A percentile compares a stretch with the other conserved stretches of the same genome.
Conservation (phyloP, 2,797 vertebrate species). For the Crenichthys baileyi region DNA sequence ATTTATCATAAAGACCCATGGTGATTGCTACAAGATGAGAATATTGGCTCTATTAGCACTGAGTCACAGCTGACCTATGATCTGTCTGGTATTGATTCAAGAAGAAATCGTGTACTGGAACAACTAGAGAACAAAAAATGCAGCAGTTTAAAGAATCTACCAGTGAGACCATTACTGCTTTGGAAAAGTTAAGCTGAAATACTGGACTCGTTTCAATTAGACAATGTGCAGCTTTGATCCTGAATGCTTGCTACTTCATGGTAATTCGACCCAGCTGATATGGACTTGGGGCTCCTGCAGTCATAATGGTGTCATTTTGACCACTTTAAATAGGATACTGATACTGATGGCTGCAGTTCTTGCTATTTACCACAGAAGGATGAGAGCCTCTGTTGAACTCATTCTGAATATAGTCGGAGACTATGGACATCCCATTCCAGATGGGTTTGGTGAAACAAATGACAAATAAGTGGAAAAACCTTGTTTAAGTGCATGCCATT, state of each 20-base stretch:
- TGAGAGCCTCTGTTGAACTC: conserved; percentile 23
- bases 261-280: conserved; percentile 73
- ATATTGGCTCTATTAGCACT: conserved; percentile 32
- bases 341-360: conserved; percentile 51
- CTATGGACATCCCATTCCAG: background rate
- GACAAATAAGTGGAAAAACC: background rate
- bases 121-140: conserved; percentile 35
- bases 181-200: conserved; percentile 55
- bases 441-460: no score
- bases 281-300: conserved; percentile 59
- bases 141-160: conserved; percentile 48
- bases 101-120: conserved; percentile 39
- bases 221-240: conserved; percentile 72
- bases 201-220: conserved; percentile 73
- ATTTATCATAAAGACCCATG: conserved; percentile 46
- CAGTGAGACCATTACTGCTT: conserved; percentile 52
- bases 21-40: conserved; percentile 28
- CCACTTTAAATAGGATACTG: conserved; percentile 70
- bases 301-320: conserved; percentile 72
- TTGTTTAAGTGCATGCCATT: no score
- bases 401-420: conserved; percentile 18
- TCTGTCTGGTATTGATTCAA: conserved; percentile 47
- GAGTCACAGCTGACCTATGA: conserved; percentile 61
- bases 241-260: conserved; percentile 65
- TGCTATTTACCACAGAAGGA: conserved; percentile 64